Conservation (phyloP, 2,888 invertebrate species). For the Anticlea derivata region DNA sequence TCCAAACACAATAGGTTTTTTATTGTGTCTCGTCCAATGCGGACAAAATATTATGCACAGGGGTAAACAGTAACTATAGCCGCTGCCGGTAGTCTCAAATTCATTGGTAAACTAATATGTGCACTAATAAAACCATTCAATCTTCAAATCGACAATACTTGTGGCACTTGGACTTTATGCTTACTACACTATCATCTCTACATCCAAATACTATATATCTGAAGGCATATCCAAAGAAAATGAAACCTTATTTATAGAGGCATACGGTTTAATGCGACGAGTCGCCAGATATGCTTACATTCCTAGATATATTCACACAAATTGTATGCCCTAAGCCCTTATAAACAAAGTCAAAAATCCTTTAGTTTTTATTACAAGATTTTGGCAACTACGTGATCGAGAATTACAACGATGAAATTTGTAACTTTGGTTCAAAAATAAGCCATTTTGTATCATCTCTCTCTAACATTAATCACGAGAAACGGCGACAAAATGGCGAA, state of each 20-base stretch:
- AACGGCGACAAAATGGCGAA: background rate
- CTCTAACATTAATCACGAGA: background rate
- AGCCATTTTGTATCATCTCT: slow-evolving; percentile 1
- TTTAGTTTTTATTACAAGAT: slow-evolving; percentile 1
- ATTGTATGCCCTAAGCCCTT: background rate
- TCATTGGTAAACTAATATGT: slow-evolving; percentile 12
- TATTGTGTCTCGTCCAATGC: too few relatives aligned
- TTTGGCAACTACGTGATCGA: slow-evolving; percentile 10
- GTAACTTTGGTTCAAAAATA: background rate
- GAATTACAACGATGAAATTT: background rate
- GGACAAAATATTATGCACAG: too few relatives aligned
- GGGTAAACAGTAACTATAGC: too few relatives aligned
- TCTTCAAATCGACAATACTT: slow-evolving; percentile 19
- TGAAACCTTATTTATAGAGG: slow-evolving; percentile 10
- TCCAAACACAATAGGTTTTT: too few relatives aligned
- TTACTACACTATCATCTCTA: slow-evolving; percentile 14
- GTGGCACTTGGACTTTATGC: slow-evolving; percentile 23
- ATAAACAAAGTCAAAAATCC: slow-evolving; percentile 4
- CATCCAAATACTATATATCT: slow-evolving; percentile 11
- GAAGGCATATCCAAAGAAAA: slow-evolving; percentile 13
- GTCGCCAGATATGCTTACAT: slow-evolving; percentile 13
- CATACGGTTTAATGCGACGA: slow-evolving; percentile 4
- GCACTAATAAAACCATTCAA: slow-evolving; percentile 2
- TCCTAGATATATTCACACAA: slow-evolving; percentile 8
- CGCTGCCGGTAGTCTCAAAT: background rate